These are phyloP conservation scores for Papilio machaon DNA, from an alignment of 1,140 invertebrate species.

Conservation along the genomic window DNA sequence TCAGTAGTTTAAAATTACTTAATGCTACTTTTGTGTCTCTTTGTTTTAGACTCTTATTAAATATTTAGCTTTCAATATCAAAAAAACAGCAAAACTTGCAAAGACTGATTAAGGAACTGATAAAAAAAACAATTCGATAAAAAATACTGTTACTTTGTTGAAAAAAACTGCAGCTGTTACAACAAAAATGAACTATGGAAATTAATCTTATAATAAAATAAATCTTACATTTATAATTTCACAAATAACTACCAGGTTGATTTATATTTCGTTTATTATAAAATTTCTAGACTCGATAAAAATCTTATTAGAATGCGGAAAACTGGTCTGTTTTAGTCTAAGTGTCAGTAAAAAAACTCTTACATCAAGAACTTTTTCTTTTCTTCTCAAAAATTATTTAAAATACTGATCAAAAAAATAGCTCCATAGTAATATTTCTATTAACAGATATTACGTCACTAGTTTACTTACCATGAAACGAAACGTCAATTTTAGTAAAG, in stretches of 20 bases:
- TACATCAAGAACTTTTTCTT: too few species aligned
- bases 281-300: not conserved
- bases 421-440: not conserved
- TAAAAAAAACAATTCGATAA: not conserved
- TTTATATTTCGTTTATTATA: not conserved
- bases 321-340: slow-evolving; percentile 52
- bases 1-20: too few species aligned
- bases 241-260: not conserved
- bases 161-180: not conserved
- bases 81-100: too few species aligned
- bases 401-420: not conserved
- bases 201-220: not conserved
- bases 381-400: not conserved
- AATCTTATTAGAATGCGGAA: slow-evolving; percentile 52
- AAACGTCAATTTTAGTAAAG: slow-evolving; percentile 30
- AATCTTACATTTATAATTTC: not conserved
- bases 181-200: not conserved
- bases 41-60: too few species aligned
- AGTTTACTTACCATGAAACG: not conserved
- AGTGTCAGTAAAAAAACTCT: not conserved
- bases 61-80: too few species aligned
- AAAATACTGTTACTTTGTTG: not conserved
- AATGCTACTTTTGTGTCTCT: too few species aligned
- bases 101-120: too few species aligned
- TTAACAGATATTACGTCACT: slow-evolving; percentile 26